Evolutionary conservation across 2,888 invertebrate genomes (phyloP).

Genomic region (Drosophila putrida): DNA sequence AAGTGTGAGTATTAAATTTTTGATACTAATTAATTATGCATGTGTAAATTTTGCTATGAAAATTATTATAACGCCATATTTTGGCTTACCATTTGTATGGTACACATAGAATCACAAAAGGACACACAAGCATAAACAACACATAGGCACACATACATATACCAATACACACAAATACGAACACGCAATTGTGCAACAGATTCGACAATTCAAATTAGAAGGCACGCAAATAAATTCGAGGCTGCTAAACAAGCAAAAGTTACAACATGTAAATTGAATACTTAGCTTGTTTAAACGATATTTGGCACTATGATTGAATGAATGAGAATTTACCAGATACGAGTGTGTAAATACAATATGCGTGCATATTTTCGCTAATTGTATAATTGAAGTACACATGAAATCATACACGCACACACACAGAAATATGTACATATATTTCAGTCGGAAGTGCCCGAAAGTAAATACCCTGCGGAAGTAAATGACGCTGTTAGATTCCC

Average conservation of each 20-base stretch:
- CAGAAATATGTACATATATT: too few species aligned
- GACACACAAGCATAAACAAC: constrained; percentile 8
- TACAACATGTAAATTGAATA: constrained; percentile 47
- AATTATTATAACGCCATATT: constrained; percentile 81
- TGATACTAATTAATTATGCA: constrained; percentile 85
- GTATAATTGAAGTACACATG: constrained; percentile 53
- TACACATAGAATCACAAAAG: constrained; percentile 22
- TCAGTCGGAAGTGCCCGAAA: too few species aligned
- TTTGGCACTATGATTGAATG: constrained; percentile 20
- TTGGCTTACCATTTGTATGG: constrained; percentile 57
- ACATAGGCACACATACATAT: not conserved
- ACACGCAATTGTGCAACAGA: constrained; percentile 28
- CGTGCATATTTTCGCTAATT: constrained; percentile 61
- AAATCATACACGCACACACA: constrained; percentile 15
- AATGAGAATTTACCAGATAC: constrained; percentile 20
- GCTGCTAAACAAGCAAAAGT: constrained; percentile 41
- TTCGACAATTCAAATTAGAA: constrained; percentile 68
- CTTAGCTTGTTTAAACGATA: constrained; percentile 22
- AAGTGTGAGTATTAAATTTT: constrained; percentile 85
- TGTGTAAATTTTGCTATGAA: constrained; percentile 83
- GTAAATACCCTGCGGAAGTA: too few species aligned
- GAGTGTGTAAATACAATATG: constrained; percentile 15
- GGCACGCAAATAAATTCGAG: constrained; percentile 64
- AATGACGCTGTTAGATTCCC: too few species aligned
- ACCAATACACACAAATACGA: constrained; percentile 2